Evolutionary conservation across 2,888 invertebrate species (phyloP), one percentile per base, ranked within the genome.

Genomic region (Dorcus parallelipipedus): DNA sequence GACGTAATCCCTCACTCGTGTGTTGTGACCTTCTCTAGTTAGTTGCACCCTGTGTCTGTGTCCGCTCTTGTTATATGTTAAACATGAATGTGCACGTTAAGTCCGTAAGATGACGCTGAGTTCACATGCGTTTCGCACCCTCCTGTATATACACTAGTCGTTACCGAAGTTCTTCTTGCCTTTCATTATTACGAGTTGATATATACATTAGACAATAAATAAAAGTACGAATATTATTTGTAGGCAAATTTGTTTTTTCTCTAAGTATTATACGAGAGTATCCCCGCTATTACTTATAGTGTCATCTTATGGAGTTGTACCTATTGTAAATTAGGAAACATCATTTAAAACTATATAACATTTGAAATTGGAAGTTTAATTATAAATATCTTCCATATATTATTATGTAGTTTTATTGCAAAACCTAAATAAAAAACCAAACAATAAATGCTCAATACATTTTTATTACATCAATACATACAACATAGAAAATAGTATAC

Each of bases 351-450:
- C 66, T 71, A 69, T 68, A 58, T 67, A 65, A 72, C 71, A 74
- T 79, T 78, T 76, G 72, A 77, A 75, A 75, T 72, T 76, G 77
- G 78, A 78, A 78, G 78, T 77, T 78, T 76, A 77, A 74, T 71
- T 73, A 74, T 76, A 77, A 76, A 76, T 71, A 78, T 76, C 78
- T 78, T 79, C 77, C 76, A 74, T 64, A 67, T 62, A 63, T 66
- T 64, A 61, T 59, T n/a, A 49, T 14, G 38, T 38, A 49, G 33
- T 8, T 33, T 23, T 26, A n/a, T 33, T 10, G 7, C 26, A 10
- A 49, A 26, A 14, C 7, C 14, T 8, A 20, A 40, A 39, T 17
- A 6, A 20, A 51, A 39, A 51, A 23, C 2, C 5, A 23, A 51
- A 20, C 20, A 45, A 10, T 10, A 20, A 14, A 39, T 40, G 51